Evolutionary conservation across 2,797 vertebrate species (phyloP).

Genomic region (Poecilia velifera): DNA sequence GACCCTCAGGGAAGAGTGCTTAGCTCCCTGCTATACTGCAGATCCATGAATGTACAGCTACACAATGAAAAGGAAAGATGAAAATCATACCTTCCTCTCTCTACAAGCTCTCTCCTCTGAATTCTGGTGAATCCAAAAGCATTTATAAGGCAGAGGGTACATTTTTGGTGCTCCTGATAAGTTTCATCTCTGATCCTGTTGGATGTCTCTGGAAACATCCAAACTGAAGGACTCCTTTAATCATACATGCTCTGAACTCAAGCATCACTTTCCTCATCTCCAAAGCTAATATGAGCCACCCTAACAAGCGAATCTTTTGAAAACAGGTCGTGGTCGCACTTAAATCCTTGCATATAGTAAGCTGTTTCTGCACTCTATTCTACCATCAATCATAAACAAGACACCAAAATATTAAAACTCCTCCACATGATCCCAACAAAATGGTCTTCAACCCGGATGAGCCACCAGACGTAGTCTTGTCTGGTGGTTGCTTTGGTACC

Average conservation of each 20-base stretch:
- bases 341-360: too few relatives aligned
- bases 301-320: not conserved
- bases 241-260: not conserved
- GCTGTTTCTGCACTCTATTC: too few relatives aligned
- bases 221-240: not conserved
- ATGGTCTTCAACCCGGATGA: too few relatives aligned
- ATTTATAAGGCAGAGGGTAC: not conserved
- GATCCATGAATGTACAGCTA: not conserved
- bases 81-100: not conserved
- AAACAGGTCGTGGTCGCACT: too few relatives aligned
- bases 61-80: not conserved
- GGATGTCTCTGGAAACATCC: not conserved
- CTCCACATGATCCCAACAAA: too few relatives aligned
- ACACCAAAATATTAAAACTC: too few relatives aligned
- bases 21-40: not conserved
- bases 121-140: not conserved
- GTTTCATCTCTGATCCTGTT: not conserved
- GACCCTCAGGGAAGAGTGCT: not conserved
- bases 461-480: too few relatives aligned
- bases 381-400: too few relatives aligned
- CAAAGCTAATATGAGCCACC: not conserved
- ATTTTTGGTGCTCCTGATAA: not conserved
- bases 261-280: not conserved
- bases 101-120: not conserved
- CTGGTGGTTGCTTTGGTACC: too few relatives aligned